Evolutionary conservation across 2,113 vertebrate genomes (phyloP).

Genomic region (Neolamprologus sp.): DNA sequence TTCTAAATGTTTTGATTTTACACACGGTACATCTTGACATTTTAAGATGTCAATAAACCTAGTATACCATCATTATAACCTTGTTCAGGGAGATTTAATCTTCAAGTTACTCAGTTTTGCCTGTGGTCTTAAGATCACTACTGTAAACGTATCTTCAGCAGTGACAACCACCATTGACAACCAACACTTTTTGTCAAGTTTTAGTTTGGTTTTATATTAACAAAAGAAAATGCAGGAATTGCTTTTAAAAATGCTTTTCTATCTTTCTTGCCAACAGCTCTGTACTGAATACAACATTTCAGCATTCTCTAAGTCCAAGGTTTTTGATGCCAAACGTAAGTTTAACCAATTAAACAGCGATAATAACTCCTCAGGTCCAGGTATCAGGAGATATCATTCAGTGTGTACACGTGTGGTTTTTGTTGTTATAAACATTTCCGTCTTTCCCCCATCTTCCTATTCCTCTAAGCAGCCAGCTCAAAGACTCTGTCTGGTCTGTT

Average conservation of each 20-base stretch:
- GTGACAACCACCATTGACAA: not conserved
- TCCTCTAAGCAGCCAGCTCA: constrained; percentile 74
- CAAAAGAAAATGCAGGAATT: not conserved
- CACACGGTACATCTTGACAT: not conserved
- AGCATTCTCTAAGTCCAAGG: constrained; percentile 88
- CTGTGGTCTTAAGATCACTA: not conserved
- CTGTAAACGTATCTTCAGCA: not conserved
- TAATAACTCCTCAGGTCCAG: not conserved
- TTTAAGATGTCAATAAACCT: not conserved
- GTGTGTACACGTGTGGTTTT: not conserved
- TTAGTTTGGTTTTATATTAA: not conserved
- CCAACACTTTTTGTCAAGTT: not conserved
- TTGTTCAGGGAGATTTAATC: not conserved
- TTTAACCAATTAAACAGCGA: not conserved
- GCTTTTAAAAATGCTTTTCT: not conserved
- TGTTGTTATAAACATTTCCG: not conserved
- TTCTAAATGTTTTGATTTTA: not conserved
- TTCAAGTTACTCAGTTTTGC: not conserved
- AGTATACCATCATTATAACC: not conserved
- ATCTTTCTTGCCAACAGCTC: constrained; percentile 66
- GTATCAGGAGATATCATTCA: not conserved
- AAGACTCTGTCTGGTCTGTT: constrained; percentile 90
- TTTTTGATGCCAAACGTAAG: constrained; percentile 94
- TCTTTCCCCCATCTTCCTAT: not conserved
- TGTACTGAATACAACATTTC: constrained; percentile 86